Evolutionary conservation across 2,113 vertebrate species (phyloP), one percentile per base, ranked within the genome.

Genomic region (Pollimyrus isidori): DNA sequence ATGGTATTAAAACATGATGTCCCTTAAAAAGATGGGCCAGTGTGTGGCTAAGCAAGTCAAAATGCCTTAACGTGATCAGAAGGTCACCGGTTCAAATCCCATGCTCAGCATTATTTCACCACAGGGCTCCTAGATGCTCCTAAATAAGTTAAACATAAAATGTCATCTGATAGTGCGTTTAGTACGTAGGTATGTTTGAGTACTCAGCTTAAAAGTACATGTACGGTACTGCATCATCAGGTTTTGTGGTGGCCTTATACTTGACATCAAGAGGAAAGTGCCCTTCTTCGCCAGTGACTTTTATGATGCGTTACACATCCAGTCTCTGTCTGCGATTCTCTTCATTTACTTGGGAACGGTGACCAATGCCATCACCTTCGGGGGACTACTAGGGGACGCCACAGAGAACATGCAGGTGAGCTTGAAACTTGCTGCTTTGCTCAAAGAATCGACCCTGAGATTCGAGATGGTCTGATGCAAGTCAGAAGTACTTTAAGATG

Each of bases 271-370:
- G 91, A 96, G 98, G 92, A 99, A 99, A 94, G 94, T 96, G 73
- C 98, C 98, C 0, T 99, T 97, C 94, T 99, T 98, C 0, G 97
- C 95, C 91, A 99, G 98, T 3, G 98, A 99, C 93, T 99, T 99
- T 94, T 98, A 97, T 0, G 98, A 99, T 0, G 98, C 96, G 7
- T 93, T 99, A 48, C 96, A 98, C 82, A 99, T 99, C 93, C 98
- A 99, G 95, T 96, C 98, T 5, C 96, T 99, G 80, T 99, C 98
- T 4, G 96, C 98, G 90, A 96, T 98, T 93, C 94, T 99, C 91
- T 99, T 99, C 95, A 99, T 99, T 92, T 99, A 99, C 91, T 94
- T 99, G 94, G 98, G 97, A 85, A 99, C 98, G 0, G 97, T 99
- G 90, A 99, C 98, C 91, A 99, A 99, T 0, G 98, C 98, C 1